Evolutionary conservation across 2,113 vertebrate genomes (phyloP).

Genomic region (Barbus barbus): DNA sequence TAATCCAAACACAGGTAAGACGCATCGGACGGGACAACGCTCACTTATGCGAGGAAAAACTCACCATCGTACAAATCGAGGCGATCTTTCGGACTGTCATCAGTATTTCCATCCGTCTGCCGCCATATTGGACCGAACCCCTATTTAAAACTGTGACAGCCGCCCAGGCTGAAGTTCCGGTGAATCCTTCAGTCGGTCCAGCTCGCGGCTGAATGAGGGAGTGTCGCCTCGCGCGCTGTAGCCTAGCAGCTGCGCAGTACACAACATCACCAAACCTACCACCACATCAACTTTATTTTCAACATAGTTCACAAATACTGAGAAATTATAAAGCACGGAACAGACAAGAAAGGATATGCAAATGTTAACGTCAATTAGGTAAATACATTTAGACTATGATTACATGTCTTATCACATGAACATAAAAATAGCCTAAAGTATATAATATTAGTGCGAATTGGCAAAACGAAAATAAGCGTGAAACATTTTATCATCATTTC

Average conservation of each 20-base stretch:
- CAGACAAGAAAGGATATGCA: background rate
- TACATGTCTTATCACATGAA: background rate
- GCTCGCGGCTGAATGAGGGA: constrained; percentile 56
- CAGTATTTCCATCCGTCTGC: constrained; percentile 88
- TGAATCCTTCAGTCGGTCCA: constrained; percentile 57
- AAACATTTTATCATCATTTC: background rate
- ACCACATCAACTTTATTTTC: background rate
- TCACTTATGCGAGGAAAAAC: constrained; percentile 42
- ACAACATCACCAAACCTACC: background rate
- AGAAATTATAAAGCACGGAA: background rate
- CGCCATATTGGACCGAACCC: constrained; percentile 82
- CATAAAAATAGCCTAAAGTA: too few relatives aligned
- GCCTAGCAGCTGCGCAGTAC: constrained; percentile 25
- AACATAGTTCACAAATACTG: background rate
- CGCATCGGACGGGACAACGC: background rate
- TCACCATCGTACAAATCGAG: constrained; percentile 95
- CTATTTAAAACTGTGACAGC: constrained; percentile 71
- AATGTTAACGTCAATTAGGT: background rate
- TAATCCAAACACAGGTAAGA: constrained; percentile 29
- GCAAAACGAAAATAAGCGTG: background rate
- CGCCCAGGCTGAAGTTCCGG: constrained; percentile 73
- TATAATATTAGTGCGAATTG: background rate
- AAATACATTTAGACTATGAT: background rate
- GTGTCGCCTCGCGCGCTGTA: constrained; percentile 49
- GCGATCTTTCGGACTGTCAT: constrained; percentile 95